Evolutionary conservation across 2,888 invertebrate species (phyloP).

Genomic region (Ryuthela nishihirai): DNA sequence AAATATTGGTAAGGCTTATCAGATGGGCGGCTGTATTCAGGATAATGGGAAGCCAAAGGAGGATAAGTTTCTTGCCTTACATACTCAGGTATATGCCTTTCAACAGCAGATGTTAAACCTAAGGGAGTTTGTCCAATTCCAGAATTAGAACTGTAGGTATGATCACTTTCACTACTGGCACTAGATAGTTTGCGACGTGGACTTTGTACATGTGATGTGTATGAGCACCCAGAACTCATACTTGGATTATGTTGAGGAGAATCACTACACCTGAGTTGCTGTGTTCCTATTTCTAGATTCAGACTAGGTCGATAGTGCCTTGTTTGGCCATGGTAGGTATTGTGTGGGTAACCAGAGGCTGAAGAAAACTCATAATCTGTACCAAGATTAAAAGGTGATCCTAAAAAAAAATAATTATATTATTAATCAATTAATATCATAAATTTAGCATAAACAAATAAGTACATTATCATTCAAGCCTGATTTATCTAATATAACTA

Average conservation of each 20-base stretch:
- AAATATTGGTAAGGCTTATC: constrained; percentile 2
- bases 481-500: no score
- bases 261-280: constrained; percentile 69
- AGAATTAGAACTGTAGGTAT: constrained; percentile 21
- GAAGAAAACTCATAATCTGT: constrained; percentile 59
- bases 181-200: constrained; percentile 69
- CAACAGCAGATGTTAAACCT: neutral
- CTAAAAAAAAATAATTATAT: constrained; percentile 5
- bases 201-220: constrained; percentile 57
- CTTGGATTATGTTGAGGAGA: constrained; percentile 52
- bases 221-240: constrained; percentile 7
- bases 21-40: constrained; percentile 12
- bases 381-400: constrained; percentile 21
- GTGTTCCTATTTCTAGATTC: constrained; percentile 20
- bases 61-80: constrained; percentile 13
- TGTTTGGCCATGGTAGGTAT: constrained; percentile 86
- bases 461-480: no score
- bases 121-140: constrained; percentile 2
- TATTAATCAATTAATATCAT: neutral
- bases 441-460: no score
- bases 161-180: constrained; percentile 65
- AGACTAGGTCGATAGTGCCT: constrained; percentile 57
- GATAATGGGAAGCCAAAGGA: constrained; percentile 10
- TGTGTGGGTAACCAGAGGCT: constrained; percentile 66
- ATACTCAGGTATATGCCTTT: neutral